A percentile compares a stretch with the other conserved stretches of the same genome.
Evolutionary conservation across 1,140 invertebrate genomes (phyloP).

Genomic region (Leptopilina boulardi): DNA sequence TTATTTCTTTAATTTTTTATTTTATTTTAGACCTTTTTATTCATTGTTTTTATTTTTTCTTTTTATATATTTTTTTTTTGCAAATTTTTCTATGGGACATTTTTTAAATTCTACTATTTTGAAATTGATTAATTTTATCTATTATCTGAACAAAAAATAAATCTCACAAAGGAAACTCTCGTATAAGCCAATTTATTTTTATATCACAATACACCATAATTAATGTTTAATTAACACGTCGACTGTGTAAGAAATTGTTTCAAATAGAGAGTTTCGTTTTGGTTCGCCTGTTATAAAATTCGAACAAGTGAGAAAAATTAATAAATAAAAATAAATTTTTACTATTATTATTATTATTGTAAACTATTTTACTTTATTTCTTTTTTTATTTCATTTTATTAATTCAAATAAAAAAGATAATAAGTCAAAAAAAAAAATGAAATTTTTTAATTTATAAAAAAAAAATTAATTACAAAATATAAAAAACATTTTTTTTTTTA

Average conservation of each 20-base stretch:
- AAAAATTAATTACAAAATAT: not conserved
- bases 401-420: no score
- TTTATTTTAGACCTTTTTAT: no score
- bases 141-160: no score
- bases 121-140: not conserved
- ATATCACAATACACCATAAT: conserved; percentile 30
- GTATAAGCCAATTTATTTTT: conserved; percentile 1
- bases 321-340: not conserved
- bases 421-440: not conserved
- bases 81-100: no score
- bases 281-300: not conserved
- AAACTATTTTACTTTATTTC: no score
- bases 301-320: not conserved
- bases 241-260: not conserved
- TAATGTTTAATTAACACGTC: conserved; percentile 19
- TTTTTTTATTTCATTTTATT: no score
- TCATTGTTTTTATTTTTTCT: no score
- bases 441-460: not conserved
- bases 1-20: no score
- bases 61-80: not conserved
- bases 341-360: no score
- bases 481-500: not conserved
- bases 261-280: not conserved
- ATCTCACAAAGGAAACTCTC: not conserved
- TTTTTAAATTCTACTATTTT: not conserved